A percentile compares a stretch with the other conserved stretches of the same genome.
Conservation (phyloP, 2,797 vertebrate species). For the Hypotaenidia okinawae region DNA sequence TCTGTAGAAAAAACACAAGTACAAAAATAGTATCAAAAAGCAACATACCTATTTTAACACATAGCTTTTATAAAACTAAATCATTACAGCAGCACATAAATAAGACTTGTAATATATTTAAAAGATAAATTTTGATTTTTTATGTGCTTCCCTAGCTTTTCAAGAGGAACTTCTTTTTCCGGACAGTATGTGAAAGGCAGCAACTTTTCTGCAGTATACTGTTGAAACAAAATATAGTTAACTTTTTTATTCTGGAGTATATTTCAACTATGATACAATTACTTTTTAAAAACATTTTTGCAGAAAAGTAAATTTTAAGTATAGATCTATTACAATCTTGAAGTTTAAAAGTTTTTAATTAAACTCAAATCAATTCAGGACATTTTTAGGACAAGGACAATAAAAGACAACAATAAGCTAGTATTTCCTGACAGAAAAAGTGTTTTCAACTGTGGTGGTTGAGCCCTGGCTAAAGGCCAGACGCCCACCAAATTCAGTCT, state of each 20-base stretch:
- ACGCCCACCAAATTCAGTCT: too few species aligned
- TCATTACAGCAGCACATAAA: background rate
- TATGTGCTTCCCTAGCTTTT: background rate
- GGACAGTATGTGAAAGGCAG: background rate
- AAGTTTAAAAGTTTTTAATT: too few species aligned
- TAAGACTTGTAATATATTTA: background rate
- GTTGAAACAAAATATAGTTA: background rate
- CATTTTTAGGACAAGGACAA: background rate
- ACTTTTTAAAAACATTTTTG: background rate
- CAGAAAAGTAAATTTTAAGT: background rate
- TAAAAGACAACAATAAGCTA: background rate
- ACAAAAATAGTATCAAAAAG: conserved; percentile 80
- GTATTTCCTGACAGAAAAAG: background rate
- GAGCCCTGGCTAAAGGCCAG: too few species aligned
- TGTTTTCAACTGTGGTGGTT: background rate
- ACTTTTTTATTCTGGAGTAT: background rate
- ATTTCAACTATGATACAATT: background rate
- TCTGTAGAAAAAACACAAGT: conserved; percentile 88
- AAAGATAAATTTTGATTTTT: background rate
- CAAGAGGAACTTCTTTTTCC: background rate
- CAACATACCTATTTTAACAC: conserved; percentile 48
- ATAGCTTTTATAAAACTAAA: background rate
- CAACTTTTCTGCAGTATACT: background rate
- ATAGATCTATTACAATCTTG: background rate
- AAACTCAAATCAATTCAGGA: background rate